Conservation (phyloP, 2,797 vertebrate species). For the Sarcoramphus papa region DNA sequence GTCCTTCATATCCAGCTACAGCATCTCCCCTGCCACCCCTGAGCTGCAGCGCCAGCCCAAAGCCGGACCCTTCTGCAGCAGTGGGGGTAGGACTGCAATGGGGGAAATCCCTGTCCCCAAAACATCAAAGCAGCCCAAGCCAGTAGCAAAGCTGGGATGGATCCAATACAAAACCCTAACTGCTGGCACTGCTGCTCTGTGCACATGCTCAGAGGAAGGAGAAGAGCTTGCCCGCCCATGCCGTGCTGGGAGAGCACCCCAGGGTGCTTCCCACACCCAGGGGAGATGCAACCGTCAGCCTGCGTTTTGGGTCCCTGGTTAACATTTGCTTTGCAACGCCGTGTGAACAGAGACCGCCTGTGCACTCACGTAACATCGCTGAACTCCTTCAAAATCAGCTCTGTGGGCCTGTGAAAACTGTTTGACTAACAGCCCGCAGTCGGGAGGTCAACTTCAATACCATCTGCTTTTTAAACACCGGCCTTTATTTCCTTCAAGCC, state of each 20-base stretch:
- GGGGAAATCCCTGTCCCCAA: background rate
- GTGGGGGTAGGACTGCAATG: accelerated
- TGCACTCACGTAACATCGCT: accelerated
- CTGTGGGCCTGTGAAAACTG: background rate
- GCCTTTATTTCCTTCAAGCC: background rate
- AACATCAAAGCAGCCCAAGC: background rate
- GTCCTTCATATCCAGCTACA: background rate
- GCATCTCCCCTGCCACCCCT: background rate
- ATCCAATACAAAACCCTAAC: background rate
- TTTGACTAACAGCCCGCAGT: accelerated
- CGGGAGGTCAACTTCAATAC: background rate
- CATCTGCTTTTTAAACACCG: background rate
- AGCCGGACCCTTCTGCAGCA: background rate
- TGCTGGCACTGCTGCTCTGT: background rate
- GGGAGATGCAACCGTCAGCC: background rate
- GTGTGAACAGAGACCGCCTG: background rate
- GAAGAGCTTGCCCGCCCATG: background rate
- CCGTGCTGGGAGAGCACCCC: background rate
- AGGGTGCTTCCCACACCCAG: background rate
- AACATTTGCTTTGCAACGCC: background rate
- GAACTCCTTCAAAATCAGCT: background rate
- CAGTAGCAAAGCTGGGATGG: background rate
- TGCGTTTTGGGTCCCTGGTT: background rate
- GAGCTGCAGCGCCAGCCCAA: background rate
- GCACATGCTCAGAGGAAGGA: background rate